These are phyloP conservation scores for Carcina quercana DNA, from an alignment of 2,888 invertebrate genomes.

Conservation along the genomic window DNA sequence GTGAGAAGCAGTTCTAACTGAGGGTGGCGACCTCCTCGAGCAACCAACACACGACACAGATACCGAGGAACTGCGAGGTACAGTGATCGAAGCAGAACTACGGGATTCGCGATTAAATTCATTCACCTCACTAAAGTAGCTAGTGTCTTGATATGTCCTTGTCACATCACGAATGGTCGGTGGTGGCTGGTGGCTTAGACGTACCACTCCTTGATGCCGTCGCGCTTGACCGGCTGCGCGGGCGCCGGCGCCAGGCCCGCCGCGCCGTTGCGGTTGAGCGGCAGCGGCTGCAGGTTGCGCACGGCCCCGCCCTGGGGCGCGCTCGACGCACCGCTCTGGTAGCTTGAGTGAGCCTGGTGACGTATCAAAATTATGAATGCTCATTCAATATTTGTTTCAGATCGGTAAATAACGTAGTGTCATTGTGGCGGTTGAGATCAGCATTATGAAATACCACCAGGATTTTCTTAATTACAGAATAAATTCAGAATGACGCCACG, in stretches of 20 bases:
- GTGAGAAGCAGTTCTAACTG: too few relatives aligned
- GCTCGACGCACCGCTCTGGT: constrained; percentile 59
- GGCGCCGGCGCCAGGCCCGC: constrained; percentile 71
- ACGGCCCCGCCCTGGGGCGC: constrained; percentile 61
- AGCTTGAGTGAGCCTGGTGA: constrained; percentile 68
- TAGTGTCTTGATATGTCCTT: constrained; percentile 38
- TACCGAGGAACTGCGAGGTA: constrained; percentile 15
- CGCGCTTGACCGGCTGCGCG: constrained; percentile 78
- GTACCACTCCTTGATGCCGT: constrained; percentile 98
- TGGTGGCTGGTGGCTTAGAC: constrained; percentile 72
- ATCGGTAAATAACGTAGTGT: too few relatives aligned
- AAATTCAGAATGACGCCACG: too few relatives aligned
- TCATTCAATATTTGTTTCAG: too few relatives aligned
- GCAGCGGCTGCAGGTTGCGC: constrained; percentile 65
- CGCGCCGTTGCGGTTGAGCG: constrained; percentile 50
- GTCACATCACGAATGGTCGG: constrained; percentile 1
- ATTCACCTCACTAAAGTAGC: constrained; percentile 29
- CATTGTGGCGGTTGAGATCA: too few relatives aligned
- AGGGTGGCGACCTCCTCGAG: too few relatives aligned
- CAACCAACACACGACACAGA: constrained; percentile 11
- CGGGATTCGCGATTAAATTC: constrained; percentile 21
- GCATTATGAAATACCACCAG: too few relatives aligned
- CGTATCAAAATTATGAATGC: too few relatives aligned
- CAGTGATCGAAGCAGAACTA: constrained; percentile 36
- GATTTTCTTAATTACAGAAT: too few relatives aligned